phyloP scores from a whole-genome alignment of 2,797 vertebrate species.

The Poliocrania exsul region DNA sequence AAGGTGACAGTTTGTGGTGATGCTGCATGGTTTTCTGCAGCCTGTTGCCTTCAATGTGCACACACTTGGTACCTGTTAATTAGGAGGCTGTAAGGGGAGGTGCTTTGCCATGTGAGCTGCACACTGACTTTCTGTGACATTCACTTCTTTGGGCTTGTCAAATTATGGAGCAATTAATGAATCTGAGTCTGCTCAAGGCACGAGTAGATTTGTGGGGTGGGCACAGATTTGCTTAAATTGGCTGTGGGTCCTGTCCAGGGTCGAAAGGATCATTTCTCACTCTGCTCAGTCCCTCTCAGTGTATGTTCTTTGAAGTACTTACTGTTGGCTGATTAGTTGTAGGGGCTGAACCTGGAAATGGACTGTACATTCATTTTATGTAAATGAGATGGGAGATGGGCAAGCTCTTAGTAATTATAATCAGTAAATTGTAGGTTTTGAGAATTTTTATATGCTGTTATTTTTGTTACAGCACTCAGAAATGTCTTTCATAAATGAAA shows the following conservation, averaged over 20 bases:
- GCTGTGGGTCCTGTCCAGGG: background rate
- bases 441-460: slow-evolving; percentile 3
- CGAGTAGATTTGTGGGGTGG: background rate
- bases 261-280: background rate
- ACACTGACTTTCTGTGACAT: background rate
- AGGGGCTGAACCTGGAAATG: background rate
- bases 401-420: background rate
- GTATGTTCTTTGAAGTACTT: background rate
- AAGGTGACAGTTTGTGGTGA: background rate
- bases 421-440: background rate
- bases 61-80: background rate
- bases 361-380: background rate
- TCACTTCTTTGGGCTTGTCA: background rate
- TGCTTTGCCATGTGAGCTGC: background rate
- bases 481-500: background rate
- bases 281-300: background rate
- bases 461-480: background rate
- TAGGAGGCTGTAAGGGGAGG: rapidly evolving
- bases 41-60: background rate
- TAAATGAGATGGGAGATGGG: background rate
- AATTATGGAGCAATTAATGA: background rate
- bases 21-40: background rate
- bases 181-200: background rate
- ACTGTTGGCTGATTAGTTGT: background rate
- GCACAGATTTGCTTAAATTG: background rate